Evolutionary conservation across 1,140 invertebrate genomes (phyloP).

Genomic region (Zaprionus lachaisei): DNA sequence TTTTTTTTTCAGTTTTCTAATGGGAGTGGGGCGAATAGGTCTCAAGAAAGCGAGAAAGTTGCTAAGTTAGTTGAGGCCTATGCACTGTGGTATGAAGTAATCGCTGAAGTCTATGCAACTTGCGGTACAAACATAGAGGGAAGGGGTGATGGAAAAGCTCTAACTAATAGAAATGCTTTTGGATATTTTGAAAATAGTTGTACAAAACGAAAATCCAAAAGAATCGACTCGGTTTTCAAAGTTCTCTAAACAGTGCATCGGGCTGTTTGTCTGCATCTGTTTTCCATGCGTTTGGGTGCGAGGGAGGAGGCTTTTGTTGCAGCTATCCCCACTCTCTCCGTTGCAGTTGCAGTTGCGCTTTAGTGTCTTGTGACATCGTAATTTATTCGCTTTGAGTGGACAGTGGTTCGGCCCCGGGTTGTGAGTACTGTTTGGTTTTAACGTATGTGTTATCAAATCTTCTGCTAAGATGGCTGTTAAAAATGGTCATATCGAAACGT

Average conservation of each 20-base stretch:
- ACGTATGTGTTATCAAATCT: constrained; percentile 6
- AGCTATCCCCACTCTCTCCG: constrained; percentile 15
- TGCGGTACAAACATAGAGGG: background rate
- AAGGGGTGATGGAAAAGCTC: background rate
- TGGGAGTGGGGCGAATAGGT: constrained; percentile 31
- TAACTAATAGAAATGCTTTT: constrained; percentile 6
- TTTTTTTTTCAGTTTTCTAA: constrained; percentile 25
- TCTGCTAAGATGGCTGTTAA: constrained; percentile 40
- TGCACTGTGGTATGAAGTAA: constrained; percentile 1
- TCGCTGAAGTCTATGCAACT: constrained; percentile 4
- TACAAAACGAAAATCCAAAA: constrained; percentile 9
- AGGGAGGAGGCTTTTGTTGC: background rate
- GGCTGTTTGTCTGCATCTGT: constrained; percentile 15
- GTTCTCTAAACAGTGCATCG: constrained; percentile 2
- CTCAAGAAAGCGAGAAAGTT: constrained; percentile 48
- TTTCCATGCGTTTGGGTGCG: background rate
- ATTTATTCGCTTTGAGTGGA: constrained; percentile 1
- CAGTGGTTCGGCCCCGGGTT: constrained; percentile 19
- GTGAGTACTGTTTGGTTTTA: constrained; percentile 3
- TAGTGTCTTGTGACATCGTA: background rate
- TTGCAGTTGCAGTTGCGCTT: constrained; percentile 1
- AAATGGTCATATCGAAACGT: constrained; percentile 41
- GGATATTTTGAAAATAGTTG: background rate
- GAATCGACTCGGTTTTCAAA: background rate
- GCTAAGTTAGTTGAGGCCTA: constrained; percentile 42